Base-by-base conservation (phyloP, 37 sponge, comb jelly and placozoan species). In the Chondrosia reniformis region DNA sequence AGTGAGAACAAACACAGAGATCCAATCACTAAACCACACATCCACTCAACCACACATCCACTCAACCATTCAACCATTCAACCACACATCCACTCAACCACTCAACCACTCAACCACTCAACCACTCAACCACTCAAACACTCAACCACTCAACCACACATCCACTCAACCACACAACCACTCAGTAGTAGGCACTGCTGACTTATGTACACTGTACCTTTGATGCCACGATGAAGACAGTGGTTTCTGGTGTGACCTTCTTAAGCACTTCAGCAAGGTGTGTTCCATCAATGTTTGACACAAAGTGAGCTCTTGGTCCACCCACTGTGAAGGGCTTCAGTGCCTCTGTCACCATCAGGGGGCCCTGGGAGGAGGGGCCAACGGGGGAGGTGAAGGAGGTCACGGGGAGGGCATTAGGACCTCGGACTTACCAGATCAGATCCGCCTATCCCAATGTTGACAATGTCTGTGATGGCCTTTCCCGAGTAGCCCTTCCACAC, bases 381-480 rank as follows among this genome's bases (percentile, higher is more conserved):
- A 6, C 2, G 58, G 7, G 4, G 3, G 58, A 6, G 43, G 22
- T 75, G 52, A 12, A 43, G 8, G 52, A 49, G 52, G 52, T 15
- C 52, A 59, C 22, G 7, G 17, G n/a, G n/a, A n/a, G 13, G 19
- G 55, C 13, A 52, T 52, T 13, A 52, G 55, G 13, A 52, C n/a
- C n/a, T 34, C 5, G 41, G 10, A 3, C 74, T 46, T 46, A 91
- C 95, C 76, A 98, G 84, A 74, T 98, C 99, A 33, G 99, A 98
- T 37, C 99, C 99, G 37, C 99, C 99, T 77, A 98, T 98, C 6
- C 99, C 99, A 80, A 98, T 98, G 57, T 98, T 98, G 63, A 98
- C 96, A 17, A 98, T 94, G 81, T 98, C 99, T 58, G 99, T 95
- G 57, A 98, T 98, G n/a, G 83, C 56, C 54, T 92, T 80, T 8